Evolutionary conservation across 2,797 vertebrate species (phyloP), one percentile per base, ranked within the genome.

Genomic region (Characodon lateralis): DNA sequence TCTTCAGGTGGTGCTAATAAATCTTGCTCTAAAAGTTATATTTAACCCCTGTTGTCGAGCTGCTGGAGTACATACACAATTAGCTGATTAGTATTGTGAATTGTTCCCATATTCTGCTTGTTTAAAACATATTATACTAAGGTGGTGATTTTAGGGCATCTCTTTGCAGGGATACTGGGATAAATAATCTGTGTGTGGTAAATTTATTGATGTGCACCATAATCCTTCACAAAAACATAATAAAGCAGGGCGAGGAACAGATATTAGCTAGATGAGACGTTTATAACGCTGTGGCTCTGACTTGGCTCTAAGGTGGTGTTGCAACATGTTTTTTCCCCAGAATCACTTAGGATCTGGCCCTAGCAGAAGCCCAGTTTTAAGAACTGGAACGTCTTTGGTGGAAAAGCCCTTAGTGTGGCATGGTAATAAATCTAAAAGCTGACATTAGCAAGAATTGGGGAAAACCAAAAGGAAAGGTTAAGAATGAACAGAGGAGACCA

Each of bases 391-490:
- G 6, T 55, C 5, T 24, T 55, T 55, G 53, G 6, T 24, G 22
- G 53, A 55, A 22, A 55, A 55, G 22, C 53, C 20, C n/a, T n/a
- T 26, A 6, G 55, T 70, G 71, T 74, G 46, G 10, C 20, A 13
- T 24, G 35, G 56, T 76, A 56, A 78, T 72, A 72, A 28, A 76
- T 68, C n/a, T 81, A 50, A 71, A 77, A 63, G 80, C 55, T 81
- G 41, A 86, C 79, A 94, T 96, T 95, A 95, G 95, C 93, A 76
- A 90, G 78, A 90, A 61, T 78, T 55, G 35, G 75, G 71, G n/a
- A 0, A 4, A 83, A 83, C 79, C 35, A 80, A 89, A 85, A 79
- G 43, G 56, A 83, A 82, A 84, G 80, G 51, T 80, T 65, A 43
- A 74, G 48, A 68, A 86, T 66, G 73, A 73, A 83, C n/a, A 80